Percentiles rank a stretch among this genome's conserved stretches.
Conservation (phyloP, 2,113 vertebrate genomes). For the Corynorhinus townsendii region DNA sequence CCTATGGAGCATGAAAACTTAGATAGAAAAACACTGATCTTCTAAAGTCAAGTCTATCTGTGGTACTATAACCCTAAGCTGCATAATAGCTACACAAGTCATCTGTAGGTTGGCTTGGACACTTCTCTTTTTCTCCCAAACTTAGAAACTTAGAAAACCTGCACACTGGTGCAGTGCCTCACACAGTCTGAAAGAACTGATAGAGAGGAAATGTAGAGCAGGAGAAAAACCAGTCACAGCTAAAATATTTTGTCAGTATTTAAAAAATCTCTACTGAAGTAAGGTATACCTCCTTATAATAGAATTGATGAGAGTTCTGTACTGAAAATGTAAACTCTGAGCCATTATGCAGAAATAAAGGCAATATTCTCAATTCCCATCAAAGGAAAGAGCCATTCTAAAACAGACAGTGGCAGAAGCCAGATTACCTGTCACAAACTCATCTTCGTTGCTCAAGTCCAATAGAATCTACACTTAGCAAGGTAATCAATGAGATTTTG, state of each 20-base stretch:
- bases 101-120: neutral
- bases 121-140: neutral
- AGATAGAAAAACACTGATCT: neutral
- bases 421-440: neutral
- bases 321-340: neutral
- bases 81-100: neutral
- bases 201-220: neutral
- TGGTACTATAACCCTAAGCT: neutral
- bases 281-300: neutral
- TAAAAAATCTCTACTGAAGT: neutral
- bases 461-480: neutral
- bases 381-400: neutral
- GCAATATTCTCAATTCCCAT: neutral
- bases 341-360: neutral
- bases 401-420: neutral
- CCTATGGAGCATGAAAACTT: neutral
- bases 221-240: neutral
- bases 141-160: neutral
- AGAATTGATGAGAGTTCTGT: neutral
- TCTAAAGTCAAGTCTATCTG: neutral
- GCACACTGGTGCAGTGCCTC: neutral
- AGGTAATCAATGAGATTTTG: neutral
- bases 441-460: neutral
- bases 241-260: neutral
- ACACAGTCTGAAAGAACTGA: neutral